Base-by-base conservation (phyloP, 1,140 invertebrate genomes). In the Drosophila ohnishii region DNA sequence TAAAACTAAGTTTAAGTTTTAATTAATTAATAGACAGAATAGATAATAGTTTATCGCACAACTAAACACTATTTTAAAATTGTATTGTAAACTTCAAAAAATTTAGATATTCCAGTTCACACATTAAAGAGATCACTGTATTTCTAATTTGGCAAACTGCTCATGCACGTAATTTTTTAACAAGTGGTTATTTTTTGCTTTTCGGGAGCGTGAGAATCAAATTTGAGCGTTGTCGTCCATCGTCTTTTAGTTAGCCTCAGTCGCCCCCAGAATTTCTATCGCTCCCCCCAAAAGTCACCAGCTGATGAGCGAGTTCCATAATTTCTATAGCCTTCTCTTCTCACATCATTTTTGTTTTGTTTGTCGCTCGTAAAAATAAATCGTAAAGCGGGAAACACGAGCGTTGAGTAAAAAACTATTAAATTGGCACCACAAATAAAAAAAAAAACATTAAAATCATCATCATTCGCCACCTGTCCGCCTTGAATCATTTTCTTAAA, bases 131-230 rank as follows among this genome's bases (percentile, higher is more conserved):
- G 7, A 48, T 6, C 35, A 55, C 61, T 61, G 63, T 66, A 48
- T 42, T 19, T 44, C 35, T 56, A 70, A 39, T 53, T 53, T 53
- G 51, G 51, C 34, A 22, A 53, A 37, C 51, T 22, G 51, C 51
- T 53, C 51, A 34, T 53, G 51, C 34, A 53, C 32, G 22, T 70
- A 70, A 39, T 71, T 71, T 65, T 69, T 58, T 47, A 83, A 83
- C 80, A 83, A 83, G 80, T 82, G 80, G 72, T 83, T 81, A 22
- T 81, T 81, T 37, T 69, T 71, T 65, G 47, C 34, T 60, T 51
- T 82, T 58, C 39, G 47, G 19, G 60, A 76, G 59, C 76, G 80
- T 80, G 67, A 80, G 76, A 84, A 80, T 65, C 39, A 79, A 70
- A 83, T 75, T 82, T 74, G 30, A 60, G 51, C 25, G 35, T 37